These are phyloP conservation scores for Peromyscus polionotus DNA, from an alignment of 2,113 vertebrate species.

Conservation along the genomic window DNA sequence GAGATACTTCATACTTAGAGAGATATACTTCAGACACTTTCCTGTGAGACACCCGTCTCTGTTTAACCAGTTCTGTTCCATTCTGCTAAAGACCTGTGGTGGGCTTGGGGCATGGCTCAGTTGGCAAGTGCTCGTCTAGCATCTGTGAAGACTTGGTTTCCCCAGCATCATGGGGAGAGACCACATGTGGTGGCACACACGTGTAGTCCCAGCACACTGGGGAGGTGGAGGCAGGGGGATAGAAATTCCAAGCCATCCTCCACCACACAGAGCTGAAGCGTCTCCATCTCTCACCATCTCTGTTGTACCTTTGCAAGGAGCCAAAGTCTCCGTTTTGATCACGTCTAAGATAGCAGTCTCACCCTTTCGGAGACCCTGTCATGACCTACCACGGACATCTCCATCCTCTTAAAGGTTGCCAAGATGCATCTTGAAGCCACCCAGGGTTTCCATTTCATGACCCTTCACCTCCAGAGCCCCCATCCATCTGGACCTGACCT, in stretches of 20 bases:
- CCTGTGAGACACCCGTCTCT: not conserved
- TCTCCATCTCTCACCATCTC: not conserved
- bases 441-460: not conserved
- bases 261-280: too few species aligned
- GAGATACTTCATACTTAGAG: not conserved
- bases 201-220: not conserved
- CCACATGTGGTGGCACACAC: not conserved
- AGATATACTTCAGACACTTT: not conserved
- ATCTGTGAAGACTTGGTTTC: not conserved
- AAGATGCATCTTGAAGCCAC: not conserved
- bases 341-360: not conserved
- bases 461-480: not conserved
- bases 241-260: not conserved
- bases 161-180: not conserved
- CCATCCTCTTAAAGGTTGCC: not conserved
- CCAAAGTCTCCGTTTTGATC: conserved; percentile 1
- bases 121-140: not conserved
- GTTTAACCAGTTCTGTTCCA: not conserved
- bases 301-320: not conserved
- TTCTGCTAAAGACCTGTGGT: not conserved
- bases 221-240: not conserved
- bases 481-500: not conserved
- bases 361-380: not conserved
- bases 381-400: not conserved
- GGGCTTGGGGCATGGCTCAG: not conserved